These are phyloP conservation scores for Virgularia gustaviana DNA, from an alignment of 92 coral and sea anemone genomes.

Conservation along the genomic window DNA sequence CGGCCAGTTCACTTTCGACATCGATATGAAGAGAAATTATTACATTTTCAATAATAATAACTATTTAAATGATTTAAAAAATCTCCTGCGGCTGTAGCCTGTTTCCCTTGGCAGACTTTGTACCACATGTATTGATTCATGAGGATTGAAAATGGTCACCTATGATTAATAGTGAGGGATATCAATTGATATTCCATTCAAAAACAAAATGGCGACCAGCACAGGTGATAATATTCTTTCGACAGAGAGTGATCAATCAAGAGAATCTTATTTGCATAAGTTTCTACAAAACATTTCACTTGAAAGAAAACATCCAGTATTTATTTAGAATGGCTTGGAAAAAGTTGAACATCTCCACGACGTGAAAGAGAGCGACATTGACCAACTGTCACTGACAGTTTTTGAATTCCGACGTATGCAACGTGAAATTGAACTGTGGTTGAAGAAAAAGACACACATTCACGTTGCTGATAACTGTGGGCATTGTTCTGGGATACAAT, in stretches of 20 bases:
- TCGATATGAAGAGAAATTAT: too few species aligned
- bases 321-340: constrained; percentile 32
- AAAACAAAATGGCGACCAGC: neutral
- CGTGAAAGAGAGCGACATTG: constrained; percentile 39
- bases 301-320: constrained; percentile 18
- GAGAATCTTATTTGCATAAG: neutral
- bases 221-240: neutral
- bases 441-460: constrained; percentile 27
- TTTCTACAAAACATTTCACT: constrained; percentile 37
- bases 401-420: constrained; percentile 37
- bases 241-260: neutral
- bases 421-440: constrained; percentile 3
- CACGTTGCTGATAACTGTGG: neutral
- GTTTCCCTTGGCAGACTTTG: too few species aligned
- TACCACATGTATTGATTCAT: too few species aligned
- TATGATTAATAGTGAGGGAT: too few species aligned
- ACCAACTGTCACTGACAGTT: constrained; percentile 32
- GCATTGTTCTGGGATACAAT: constrained; percentile 1
- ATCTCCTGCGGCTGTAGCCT: too few species aligned
- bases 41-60: too few species aligned
- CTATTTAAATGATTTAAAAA: too few species aligned
- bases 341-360: constrained; percentile 45
- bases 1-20: too few species aligned
- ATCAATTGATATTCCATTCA: too few species aligned
- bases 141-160: too few species aligned